These are phyloP conservation scores for Sialia sialis DNA, from an alignment of 2,113 vertebrate genomes.

Conservation along the genomic window DNA sequence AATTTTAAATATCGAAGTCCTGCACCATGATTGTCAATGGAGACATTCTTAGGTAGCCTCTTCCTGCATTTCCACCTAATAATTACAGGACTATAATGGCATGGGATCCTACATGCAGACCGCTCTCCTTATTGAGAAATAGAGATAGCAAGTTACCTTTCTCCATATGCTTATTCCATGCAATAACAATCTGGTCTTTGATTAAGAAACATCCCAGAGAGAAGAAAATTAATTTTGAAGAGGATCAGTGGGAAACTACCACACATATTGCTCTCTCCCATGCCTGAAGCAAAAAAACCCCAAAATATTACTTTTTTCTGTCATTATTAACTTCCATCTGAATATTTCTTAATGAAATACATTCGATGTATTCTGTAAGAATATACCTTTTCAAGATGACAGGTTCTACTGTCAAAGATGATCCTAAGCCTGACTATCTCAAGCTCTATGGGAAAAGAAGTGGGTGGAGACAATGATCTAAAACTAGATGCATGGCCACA, in stretches of 20 bases:
- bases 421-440: neutral
- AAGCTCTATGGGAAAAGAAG: neutral
- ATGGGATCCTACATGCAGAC: neutral
- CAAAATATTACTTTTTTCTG: neutral
- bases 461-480: neutral
- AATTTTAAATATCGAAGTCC: neutral
- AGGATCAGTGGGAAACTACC: neutral
- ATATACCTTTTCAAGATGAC: neutral
- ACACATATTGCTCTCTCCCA: neutral
- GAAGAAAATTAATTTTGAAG: neutral
- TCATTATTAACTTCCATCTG: neutral
- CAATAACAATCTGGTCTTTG: neutral
- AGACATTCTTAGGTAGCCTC: neutral
- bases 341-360: neutral
- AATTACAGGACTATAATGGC: neutral
- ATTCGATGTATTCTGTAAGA: neutral
- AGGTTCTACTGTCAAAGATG: neutral
- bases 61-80: neutral
- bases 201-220: neutral
- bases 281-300: neutral
- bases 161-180: neutral
- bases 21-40: neutral
- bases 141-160: neutral
- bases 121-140: neutral
- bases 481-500: neutral